phyloP scores from a whole-genome alignment of 2,797 vertebrate genomes.

The Loriculus beryllinus region DNA sequence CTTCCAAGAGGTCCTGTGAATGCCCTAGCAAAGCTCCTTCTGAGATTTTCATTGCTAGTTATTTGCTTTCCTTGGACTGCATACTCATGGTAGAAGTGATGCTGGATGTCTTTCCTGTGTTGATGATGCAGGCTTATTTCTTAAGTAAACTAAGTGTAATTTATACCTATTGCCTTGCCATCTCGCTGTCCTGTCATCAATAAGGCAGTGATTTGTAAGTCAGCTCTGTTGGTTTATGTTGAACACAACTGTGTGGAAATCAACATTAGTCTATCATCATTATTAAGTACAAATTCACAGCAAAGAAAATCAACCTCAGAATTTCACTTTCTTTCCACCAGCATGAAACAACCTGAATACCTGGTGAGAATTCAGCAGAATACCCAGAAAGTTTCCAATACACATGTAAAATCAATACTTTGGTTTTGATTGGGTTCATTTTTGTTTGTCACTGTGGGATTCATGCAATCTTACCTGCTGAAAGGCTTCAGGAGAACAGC shows the following conservation, averaged over 20 bases:
- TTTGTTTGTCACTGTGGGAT: neutral
- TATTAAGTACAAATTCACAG: neutral
- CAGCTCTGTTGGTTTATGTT: neutral
- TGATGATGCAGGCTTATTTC: conserved; percentile 17
- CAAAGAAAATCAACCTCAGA: neutral
- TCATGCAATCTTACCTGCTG: neutral
- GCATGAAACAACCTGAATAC: neutral
- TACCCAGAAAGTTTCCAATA: neutral
- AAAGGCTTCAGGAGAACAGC: neutral
- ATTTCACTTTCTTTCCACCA: neutral
- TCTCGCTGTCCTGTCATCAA: neutral
- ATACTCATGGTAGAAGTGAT: neutral
- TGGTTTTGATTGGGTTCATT: neutral
- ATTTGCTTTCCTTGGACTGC: conserved; percentile 56
- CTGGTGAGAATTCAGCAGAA: neutral
- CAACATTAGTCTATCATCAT: neutral
- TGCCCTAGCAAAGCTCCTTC: conserved; percentile 12
- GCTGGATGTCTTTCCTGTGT: conserved; percentile 52
- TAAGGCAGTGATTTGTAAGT: neutral
- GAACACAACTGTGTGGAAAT: neutral
- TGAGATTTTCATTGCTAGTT: neutral
- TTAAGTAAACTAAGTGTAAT: conserved; percentile 22
- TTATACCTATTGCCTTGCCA: conserved; percentile 7
- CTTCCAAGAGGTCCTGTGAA: neutral
- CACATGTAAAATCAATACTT: neutral